Base-by-base conservation (phyloP, 2,888 invertebrate genomes). In the Stramonita haemastoma region DNA sequence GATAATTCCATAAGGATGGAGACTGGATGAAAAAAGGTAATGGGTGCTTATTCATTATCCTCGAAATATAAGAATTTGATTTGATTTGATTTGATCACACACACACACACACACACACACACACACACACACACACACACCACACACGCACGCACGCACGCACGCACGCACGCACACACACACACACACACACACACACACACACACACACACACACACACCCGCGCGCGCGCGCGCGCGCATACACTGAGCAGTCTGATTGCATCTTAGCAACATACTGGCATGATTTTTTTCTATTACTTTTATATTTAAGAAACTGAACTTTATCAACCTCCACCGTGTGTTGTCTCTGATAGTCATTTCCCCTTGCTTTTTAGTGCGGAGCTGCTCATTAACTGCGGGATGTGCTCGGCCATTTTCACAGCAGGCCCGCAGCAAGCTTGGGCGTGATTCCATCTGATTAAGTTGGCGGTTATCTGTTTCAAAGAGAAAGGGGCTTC, bases 401-500 rank as follows among this genome's bases (percentile, higher is more conserved):
- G 36, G 81, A 83, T 83, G 81, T 46, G 46, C 46, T 83, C 46
- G 26, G 46, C 81, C 81, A 83, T 83, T 83, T 36, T 36, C 81
- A 46, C 81, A 83, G 81, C 81, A 46, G 81, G 81, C 36, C 81
- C 46, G 36, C 36, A 46, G 81, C 81, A 36, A 36, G 46, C 46
- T 83, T 36, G 81, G 81, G 46, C 36, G 81, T 83, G 81, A 83
- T 83, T 83, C 46, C 46, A 22, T 83, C 81, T 83, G 36, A 83
- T 83, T 83, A 83, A 83, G 81, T 83, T 83, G 81, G 81, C 26
- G 1, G 36, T 83, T 83, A 83, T 83, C 81, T 83, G 46, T 83
- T 83, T 83, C 81, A 83, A 83, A 83, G 81, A 83, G 81, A 83
- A 83, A 34, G 34, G 34, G 34, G 79, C 73, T 83, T 83, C 81